These are phyloP conservation scores for Apis dorsata DNA, from an alignment of 1,140 invertebrate species.

Conservation along the genomic window DNA sequence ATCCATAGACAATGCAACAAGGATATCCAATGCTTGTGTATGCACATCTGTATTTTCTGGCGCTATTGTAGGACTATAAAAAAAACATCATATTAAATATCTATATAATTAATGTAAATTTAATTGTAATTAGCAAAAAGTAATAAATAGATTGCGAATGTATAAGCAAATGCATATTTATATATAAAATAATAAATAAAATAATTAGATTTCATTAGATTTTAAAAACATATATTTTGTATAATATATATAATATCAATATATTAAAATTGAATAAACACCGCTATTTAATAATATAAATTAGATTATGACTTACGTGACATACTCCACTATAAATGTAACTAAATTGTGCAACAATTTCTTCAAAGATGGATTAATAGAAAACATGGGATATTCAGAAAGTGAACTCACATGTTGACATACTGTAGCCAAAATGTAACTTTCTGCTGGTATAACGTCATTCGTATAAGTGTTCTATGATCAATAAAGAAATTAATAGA, in stretches of 20 bases:
- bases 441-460: constrained; percentile 91
- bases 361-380: constrained; percentile 85
- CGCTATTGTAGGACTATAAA: constrained; percentile 74
- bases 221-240: no score
- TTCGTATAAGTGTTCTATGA: constrained; percentile 86
- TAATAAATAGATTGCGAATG: not conserved
- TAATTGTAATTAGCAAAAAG: no score
- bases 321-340: constrained; percentile 85
- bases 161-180: no score
- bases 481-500: not conserved
- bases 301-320: constrained; percentile 79
- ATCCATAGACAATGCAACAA: constrained; percentile 88
- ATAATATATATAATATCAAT: no score
- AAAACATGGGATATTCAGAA: constrained; percentile 82
- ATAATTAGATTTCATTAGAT: no score
- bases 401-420: constrained; percentile 81
- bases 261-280: no score
- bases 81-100: not conserved
- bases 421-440: constrained; percentile 85
- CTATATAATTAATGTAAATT: no score
- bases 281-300: not conserved
- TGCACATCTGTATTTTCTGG: constrained; percentile 78
- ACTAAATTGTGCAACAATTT: constrained; percentile 85
- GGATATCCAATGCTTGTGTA: constrained; percentile 81
- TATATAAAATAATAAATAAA: no score